Evolutionary conservation across 1,140 invertebrate genomes (phyloP).

Genomic region (Caenorhabditis latens): DNA sequence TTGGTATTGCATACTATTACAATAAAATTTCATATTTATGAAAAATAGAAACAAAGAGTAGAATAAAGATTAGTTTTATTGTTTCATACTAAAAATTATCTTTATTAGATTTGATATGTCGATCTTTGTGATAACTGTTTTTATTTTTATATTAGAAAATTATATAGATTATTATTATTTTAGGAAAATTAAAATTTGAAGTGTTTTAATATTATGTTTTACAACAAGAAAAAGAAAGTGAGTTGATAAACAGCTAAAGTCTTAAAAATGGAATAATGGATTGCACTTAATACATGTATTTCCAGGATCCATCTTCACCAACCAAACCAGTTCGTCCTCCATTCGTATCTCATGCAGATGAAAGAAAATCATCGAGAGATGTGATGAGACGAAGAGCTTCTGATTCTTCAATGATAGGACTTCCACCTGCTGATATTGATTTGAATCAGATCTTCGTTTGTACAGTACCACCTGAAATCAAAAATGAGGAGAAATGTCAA

Average conservation of each 20-base stretch:
- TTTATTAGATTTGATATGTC: no score
- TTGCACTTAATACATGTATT: not conserved
- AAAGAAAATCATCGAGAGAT: not conserved
- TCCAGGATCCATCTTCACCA: slow-evolving; percentile 47
- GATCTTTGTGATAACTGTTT: no score
- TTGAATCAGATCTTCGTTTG: slow-evolving; percentile 26
- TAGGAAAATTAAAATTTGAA: no score
- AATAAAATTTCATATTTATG: no score
- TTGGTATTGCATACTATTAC: no score
- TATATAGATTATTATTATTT: no score
- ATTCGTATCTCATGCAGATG: not conserved
- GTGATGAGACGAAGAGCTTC: slow-evolving; percentile 13
- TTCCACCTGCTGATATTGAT: slow-evolving; percentile 39
- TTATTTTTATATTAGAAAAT: no score
- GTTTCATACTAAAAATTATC: no score
- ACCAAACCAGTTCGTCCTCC: slow-evolving; percentile 24
- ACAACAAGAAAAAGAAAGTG: slow-evolving; percentile 44
- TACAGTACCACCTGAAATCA: slow-evolving; percentile 22
- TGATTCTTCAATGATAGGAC: slow-evolving; percentile 39
- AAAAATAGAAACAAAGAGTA: no score
- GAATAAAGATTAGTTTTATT: no score
- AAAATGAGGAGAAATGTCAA: slow-evolving; percentile 45
- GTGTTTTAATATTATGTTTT: no score
- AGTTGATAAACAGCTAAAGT: slow-evolving; percentile 11
- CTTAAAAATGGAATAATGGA: not conserved